Percentiles rank a stretch among this genome's conserved stretches.
Conservation (phyloP, 2,888 invertebrate genomes). For the Drosophila diplacantha region DNA sequence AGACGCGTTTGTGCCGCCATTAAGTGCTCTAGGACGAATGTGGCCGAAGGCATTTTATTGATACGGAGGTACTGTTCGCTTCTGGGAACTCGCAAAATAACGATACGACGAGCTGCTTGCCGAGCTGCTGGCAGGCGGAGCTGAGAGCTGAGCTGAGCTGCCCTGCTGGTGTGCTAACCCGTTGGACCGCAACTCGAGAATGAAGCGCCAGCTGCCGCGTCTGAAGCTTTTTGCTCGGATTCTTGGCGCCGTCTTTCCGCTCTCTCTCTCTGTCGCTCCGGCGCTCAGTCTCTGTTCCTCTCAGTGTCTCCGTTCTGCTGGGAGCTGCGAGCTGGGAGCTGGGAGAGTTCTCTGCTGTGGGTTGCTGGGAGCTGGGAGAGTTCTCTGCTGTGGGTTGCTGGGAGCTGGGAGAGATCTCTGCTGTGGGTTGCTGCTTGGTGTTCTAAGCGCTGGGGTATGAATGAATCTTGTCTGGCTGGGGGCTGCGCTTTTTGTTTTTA, state of each 20-base stretch:
- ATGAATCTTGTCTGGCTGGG: constrained; percentile 61
- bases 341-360: constrained; percentile 5
- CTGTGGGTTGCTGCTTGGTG: constrained; percentile 43
- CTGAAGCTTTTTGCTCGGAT: constrained; percentile 62
- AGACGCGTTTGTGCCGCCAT: constrained; percentile 70
- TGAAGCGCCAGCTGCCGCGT: constrained; percentile 64
- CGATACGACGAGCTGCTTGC: constrained; percentile 19
- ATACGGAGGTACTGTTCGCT: background rate
- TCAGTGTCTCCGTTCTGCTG: constrained; percentile 24
- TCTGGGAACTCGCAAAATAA: background rate
- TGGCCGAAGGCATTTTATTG: constrained; percentile 76
- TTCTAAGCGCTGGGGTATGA: constrained; percentile 76
- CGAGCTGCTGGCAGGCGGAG: constrained; percentile 13
- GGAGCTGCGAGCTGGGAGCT: background rate
- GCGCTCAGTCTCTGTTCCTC: background rate
- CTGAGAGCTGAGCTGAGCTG: constrained; percentile 16
- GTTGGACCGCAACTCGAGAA: constrained; percentile 66
- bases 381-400: constrained; percentile 14
- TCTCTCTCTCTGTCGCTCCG: constrained; percentile 3
- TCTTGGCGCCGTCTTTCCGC: constrained; percentile 21
- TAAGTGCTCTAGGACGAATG: constrained; percentile 76
- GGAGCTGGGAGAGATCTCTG: background rate
- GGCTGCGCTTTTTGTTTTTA: constrained; percentile 65
- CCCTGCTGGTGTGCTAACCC: constrained; percentile 39
- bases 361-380: constrained; percentile 25